phyloP scores from a whole-genome alignment of 2,113 vertebrate species.

The Pelobates fuscus region DNA sequence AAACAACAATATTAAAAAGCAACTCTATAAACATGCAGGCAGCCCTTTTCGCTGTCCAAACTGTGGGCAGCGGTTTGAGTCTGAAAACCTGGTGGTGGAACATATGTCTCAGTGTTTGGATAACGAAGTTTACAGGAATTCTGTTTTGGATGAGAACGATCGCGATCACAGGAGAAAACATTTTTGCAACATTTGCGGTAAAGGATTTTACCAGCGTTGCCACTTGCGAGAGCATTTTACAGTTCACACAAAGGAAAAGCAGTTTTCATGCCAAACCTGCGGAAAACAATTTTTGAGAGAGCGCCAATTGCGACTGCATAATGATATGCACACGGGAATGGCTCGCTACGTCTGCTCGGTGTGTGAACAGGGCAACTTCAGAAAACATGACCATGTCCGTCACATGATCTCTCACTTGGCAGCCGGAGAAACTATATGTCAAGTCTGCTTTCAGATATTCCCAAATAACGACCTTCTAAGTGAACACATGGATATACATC shows the following conservation, averaged over 20 bases:
- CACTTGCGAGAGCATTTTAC: constrained; percentile 98
- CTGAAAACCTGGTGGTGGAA: constrained; percentile 85
- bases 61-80: constrained; percentile 88
- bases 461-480: constrained; percentile 90
- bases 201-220: constrained; percentile 97
- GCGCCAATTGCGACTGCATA: constrained; percentile 93
- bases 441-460: constrained; percentile 99
- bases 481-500: constrained; percentile 96
- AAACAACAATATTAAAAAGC: constrained; percentile 71
- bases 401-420: constrained; percentile 98
- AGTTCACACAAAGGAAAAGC: constrained; percentile 97
- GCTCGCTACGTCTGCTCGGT: constrained; percentile 96
- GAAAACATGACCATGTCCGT: constrained; percentile 97
- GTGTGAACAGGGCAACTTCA: constrained; percentile 97
- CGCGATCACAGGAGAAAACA: constrained; percentile 92
- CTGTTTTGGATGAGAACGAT: constrained; percentile 80
- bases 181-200: constrained; percentile 95
- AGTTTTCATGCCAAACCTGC: constrained; percentile 96
- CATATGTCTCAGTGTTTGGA: constrained; percentile 89
- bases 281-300: constrained; percentile 97
- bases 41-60: constrained; percentile 87
- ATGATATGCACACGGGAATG: constrained; percentile 98
- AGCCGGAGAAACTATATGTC: constrained; percentile 95
- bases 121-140: constrained; percentile 83
- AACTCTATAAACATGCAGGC: constrained; percentile 76